Conservation (phyloP, 2,797 vertebrate species). For the Sebastes minor region DNA sequence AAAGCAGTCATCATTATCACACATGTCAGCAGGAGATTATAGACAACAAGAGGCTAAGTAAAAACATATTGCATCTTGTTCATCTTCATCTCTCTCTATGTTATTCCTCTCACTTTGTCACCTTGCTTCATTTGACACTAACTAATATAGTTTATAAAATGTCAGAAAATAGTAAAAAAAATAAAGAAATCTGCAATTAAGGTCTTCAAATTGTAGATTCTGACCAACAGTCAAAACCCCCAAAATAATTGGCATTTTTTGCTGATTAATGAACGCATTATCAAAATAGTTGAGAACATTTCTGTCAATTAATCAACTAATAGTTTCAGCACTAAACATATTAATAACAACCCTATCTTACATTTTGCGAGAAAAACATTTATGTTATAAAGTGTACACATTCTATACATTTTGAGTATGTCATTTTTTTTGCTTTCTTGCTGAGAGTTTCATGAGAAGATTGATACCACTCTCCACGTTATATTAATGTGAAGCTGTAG, state of each 20-base stretch:
- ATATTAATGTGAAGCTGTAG: neutral
- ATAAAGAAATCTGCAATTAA: neutral
- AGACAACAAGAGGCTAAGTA: neutral
- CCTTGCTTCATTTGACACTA: neutral
- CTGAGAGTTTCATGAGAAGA: neutral
- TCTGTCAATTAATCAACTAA: neutral
- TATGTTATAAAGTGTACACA: neutral
- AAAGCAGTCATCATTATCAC: slow-evolving; percentile 10
- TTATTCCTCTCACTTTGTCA: neutral
- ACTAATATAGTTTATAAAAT: neutral
- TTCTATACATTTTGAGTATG: neutral
- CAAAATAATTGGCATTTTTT: neutral
- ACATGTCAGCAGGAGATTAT: slow-evolving; percentile 3
- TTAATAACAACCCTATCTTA: neutral
- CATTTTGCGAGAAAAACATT: neutral
- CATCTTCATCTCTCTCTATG: neutral
- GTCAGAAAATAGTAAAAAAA: neutral
- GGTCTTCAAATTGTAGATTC: too few species aligned
- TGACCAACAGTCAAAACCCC: too few species aligned
- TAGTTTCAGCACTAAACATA: neutral
- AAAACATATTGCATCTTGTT: neutral
- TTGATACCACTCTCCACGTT: neutral
- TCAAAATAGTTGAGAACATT: neutral
- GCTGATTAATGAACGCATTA: too few species aligned
- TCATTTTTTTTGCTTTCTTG: neutral